phyloP scores from a whole-genome alignment of 2,113 vertebrate species.

The Choloepus hoffmanni region DNA sequence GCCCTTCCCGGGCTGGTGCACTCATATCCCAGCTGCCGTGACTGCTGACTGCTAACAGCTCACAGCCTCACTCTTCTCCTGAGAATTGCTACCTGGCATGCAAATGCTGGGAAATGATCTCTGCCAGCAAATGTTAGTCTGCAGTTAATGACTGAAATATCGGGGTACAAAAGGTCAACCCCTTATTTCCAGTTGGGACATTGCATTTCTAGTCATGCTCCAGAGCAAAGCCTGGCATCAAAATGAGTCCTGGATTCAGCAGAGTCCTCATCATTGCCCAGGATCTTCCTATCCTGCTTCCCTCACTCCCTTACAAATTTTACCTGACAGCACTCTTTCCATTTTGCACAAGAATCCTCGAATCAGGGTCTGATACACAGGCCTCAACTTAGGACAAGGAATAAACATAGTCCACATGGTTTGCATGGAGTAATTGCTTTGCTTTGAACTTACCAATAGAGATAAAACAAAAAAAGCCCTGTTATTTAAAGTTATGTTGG shows the following conservation, averaged over 20 bases:
- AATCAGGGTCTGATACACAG: neutral
- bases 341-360: neutral
- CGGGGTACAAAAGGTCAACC: no score
- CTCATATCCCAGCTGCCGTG: neutral
- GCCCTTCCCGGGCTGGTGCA: no score
- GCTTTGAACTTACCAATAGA: neutral
- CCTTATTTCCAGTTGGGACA: neutral
- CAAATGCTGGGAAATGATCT: neutral
- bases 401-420: neutral
- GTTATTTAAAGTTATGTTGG: neutral
- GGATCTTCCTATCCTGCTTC: neutral
- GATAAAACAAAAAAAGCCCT: neutral
- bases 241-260: neutral
- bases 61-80: neutral
- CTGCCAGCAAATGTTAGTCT: neutral
- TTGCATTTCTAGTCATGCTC: rapidly evolving
- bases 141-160: neutral
- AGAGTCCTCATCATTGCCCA: neutral
- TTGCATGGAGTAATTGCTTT: neutral
- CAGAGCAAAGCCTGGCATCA: neutral
- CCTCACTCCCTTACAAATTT: neutral
- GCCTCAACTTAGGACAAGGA: neutral
- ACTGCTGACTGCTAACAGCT: neutral
- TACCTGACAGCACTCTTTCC: no score
- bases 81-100: neutral